Evolutionary conservation across 2,888 invertebrate genomes (phyloP).

Genomic region (Disparrhopalites patrizii): DNA sequence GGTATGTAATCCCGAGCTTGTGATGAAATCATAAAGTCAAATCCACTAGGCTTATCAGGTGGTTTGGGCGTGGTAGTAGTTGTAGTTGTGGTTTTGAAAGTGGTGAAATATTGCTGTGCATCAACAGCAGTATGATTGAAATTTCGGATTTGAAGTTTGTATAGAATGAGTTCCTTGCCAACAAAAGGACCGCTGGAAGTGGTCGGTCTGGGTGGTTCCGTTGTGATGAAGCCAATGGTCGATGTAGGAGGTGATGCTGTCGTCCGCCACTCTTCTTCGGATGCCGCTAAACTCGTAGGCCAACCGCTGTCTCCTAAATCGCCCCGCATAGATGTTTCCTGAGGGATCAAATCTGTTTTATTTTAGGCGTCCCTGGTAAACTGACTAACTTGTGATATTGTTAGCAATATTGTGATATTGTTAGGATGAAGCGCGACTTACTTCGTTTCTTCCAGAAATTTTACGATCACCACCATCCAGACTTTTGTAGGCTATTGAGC

Average conservation of each 20-base stretch:
- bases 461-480: not conserved
- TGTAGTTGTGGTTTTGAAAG: not conserved
- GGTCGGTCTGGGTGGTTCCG: not conserved
- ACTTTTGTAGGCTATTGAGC: no score
- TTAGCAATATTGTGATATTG: no score
- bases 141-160: constrained; percentile 3
- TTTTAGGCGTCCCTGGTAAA: no score
- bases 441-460: no score
- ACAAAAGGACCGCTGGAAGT: not conserved
- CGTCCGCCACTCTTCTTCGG: not conserved
- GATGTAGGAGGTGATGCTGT: not conserved
- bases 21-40: constrained; percentile 1
- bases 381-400: no score
- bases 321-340: constrained; percentile 3
- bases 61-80: not conserved
- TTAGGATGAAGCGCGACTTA: no score
- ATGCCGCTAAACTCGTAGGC: not conserved
- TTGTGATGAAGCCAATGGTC: no score
- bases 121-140: not conserved
- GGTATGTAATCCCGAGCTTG: not conserved
- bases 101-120: not conserved
- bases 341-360: no score
- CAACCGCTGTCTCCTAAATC: constrained; percentile 9
- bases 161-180: not conserved
- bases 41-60: not conserved